Conservation (phyloP, 2,113 vertebrate genomes). For the Choloepus hoffmanni region DNA sequence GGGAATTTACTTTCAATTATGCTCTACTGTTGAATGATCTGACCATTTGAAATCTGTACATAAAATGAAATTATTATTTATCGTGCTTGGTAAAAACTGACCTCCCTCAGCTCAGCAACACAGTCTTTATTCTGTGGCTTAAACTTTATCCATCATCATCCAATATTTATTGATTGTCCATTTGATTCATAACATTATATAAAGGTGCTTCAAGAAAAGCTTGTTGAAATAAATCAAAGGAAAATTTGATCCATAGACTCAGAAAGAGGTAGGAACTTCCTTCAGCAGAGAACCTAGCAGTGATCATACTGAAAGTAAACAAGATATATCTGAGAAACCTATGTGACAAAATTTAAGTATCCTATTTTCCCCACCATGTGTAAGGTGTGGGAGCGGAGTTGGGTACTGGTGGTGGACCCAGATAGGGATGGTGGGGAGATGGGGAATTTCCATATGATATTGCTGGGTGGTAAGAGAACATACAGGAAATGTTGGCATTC, state of each 20-base stretch:
- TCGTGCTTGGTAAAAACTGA: conserved; percentile 38
- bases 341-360: not conserved
- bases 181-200: conserved; percentile 22
- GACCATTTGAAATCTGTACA: not conserved
- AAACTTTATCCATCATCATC: conserved; percentile 32
- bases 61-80: conserved; percentile 52
- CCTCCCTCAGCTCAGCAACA: not conserved
- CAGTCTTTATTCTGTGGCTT: conserved; percentile 43
- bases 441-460: not conserved
- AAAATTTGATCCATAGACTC: not conserved
- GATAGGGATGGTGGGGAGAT: too few relatives aligned
- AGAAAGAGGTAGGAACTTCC: accelerated
- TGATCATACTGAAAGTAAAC: not conserved
- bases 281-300: not conserved
- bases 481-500: not conserved
- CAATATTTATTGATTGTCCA: conserved; percentile 57
- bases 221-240: conserved; percentile 1
- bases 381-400: not conserved
- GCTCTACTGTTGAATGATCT: not conserved
- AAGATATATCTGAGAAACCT: not conserved
- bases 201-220: not conserved
- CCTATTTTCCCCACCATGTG: not conserved
- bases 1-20: conserved; percentile 60
- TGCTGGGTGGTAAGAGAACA: not conserved
- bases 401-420: not conserved